These are phyloP conservation scores for Pandemis heparana DNA, from an alignment of 2,888 invertebrate genomes.

Conservation along the genomic window DNA sequence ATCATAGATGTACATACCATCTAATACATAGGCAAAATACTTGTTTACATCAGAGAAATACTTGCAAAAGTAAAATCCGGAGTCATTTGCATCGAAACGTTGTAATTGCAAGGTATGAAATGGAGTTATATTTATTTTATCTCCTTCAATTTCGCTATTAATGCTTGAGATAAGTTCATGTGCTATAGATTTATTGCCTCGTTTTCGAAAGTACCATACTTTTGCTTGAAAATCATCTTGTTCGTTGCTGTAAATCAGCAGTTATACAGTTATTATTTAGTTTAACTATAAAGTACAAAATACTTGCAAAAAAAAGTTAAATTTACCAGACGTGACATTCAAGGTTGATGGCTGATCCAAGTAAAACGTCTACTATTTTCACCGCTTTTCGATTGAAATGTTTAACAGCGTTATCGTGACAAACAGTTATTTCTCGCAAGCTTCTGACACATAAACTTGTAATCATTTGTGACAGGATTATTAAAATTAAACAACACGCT, in stretches of 20 bases:
- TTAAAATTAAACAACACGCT: background rate
- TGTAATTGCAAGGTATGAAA: slow-evolving; percentile 49
- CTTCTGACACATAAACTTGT: background rate
- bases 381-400: slow-evolving; percentile 20
- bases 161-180: slow-evolving; percentile 22
- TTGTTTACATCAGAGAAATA: slow-evolving; percentile 18
- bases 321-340: slow-evolving; percentile 47
- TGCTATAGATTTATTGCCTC: slow-evolving; percentile 35
- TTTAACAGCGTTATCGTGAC: slow-evolving; percentile 1
- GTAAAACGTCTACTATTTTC: slow-evolving; percentile 43
- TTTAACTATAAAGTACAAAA: background rate
- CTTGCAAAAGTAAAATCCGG: slow-evolving; percentile 56
- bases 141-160: slow-evolving; percentile 8
- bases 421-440: background rate
- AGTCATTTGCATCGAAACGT: slow-evolving; percentile 49
- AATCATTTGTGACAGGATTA: background rate
- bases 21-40: slow-evolving; percentile 47
- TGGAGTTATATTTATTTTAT: slow-evolving; percentile 43
- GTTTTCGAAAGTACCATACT: slow-evolving; percentile 51
- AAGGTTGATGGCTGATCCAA: slow-evolving; percentile 41
- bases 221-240: slow-evolving; percentile 48
- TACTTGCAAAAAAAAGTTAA: background rate
- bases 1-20: slow-evolving; percentile 43
- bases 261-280: slow-evolving; percentile 1
- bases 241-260: slow-evolving; percentile 40